Base-by-base conservation (phyloP, 2,888 invertebrate genomes). In the Temnothorax unifasciatus region DNA sequence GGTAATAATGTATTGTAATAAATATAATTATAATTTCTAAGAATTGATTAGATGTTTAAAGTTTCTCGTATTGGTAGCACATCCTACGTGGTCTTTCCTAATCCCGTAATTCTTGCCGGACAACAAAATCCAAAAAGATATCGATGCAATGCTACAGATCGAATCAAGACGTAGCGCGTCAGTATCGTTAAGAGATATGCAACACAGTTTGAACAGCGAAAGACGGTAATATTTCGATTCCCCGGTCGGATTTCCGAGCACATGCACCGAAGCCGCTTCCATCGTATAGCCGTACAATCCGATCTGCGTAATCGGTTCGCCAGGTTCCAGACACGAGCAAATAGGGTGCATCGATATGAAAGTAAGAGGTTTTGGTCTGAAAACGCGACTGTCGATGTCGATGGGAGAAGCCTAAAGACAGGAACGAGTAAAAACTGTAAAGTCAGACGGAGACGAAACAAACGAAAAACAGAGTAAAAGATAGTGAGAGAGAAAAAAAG, bases 311-410 rank as follows among this genome's bases (percentile, higher is more conserved):
- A 82, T 82, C 82, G 82, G 82, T 82, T 82, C 68, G 50, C 82
- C 84, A 68, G 50, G 66, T 73, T 61, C 59, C 82, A 76, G 57
- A 63, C 71, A 64, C 54, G 54, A 52, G 59, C 74, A 52, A 61
- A 75, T 38, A 54, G 87, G 87, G 84, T 82, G 75, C 85, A 87
- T 89, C 84, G 87, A 83, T 81, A 88, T 85, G 87, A 90, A 91
- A 90, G 91, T 91, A 91, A 91, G 89, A 90, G 91, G 91, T 79
- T 82, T 86, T 86, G 88, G 89, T 85, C 85, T 87, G 88, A 91
- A 92, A 91, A 89, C 87, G 74, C 66, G 84, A 84, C 57, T 25
- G 50, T 63, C 52, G 52, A 38, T 41, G 75, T 59, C 57, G 73
- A 21, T 75, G 76, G 61, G 52, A 44, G 63, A 21, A 21, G 25